A percentile compares a stretch with the other conserved stretches of the same genome.
Conservation (phyloP, 2,113 vertebrate species). For the human (Homo sapiens) region GRCh38 chr1:18272501-18273000, state of each 20-base stretch:
- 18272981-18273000: background rate
- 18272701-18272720: background rate
- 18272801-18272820: background rate
- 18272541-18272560: rapidly evolving
- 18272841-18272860: background rate
- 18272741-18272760: background rate
- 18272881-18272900: rapidly evolving
- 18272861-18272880: background rate
- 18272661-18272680: background rate
- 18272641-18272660: background rate
- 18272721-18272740: background rate
- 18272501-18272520: rapidly evolving
- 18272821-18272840: background rate
- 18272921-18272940: background rate
- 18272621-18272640: background rate
- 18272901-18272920: background rate
- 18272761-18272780: background rate
- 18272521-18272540: rapidly evolving
- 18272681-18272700: background rate
- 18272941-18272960: rapidly evolving
- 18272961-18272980: too few relatives aligned
- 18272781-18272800: background rate
- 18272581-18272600: rapidly evolving
- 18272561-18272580: rapidly evolving
- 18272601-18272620: rapidly evolving